Conservation (phyloP, 1,140 invertebrate species). For the Adoxophyes honmai region DNA sequence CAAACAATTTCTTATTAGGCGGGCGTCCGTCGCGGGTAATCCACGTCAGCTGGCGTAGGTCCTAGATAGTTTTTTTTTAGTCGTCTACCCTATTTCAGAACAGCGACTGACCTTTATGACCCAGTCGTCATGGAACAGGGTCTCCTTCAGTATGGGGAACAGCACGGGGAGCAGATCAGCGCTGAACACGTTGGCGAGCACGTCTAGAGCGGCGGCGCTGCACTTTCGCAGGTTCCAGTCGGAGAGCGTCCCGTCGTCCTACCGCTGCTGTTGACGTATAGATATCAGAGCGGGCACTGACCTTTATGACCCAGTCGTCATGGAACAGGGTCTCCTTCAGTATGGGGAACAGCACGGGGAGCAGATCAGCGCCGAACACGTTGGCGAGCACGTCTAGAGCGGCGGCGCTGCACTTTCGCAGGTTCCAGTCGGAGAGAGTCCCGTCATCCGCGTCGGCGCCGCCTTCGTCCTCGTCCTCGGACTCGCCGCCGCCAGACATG, state of each 20-base stretch:
- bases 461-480: conserved; percentile 88
- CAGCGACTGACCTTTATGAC: conserved; percentile 98
- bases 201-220: conserved; percentile 97
- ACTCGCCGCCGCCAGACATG: conserved; percentile 80
- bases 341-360: conserved; percentile 96
- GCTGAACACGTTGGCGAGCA: conserved; percentile 97
- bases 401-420: conserved; percentile 98
- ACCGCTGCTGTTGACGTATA: no score
- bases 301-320: conserved; percentile 97
- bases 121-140: conserved; percentile 97
- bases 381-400: conserved; percentile 98
- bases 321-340: conserved; percentile 98
- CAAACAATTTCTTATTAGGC: no score
- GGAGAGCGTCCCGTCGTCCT: conserved; percentile 94
- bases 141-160: conserved; percentile 97
- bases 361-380: conserved; percentile 96
- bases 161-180: conserved; percentile 96
- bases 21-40: no score
- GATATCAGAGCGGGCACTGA: conserved; percentile 71
- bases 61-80: no score
- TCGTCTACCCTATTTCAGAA: no score
- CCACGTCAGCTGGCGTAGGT: no score
- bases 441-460: conserved; percentile 94
- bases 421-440: conserved; percentile 97
- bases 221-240: conserved; percentile 99